Conservation (phyloP, 2,797 vertebrate species). For the Notolepis coatsorum region DNA sequence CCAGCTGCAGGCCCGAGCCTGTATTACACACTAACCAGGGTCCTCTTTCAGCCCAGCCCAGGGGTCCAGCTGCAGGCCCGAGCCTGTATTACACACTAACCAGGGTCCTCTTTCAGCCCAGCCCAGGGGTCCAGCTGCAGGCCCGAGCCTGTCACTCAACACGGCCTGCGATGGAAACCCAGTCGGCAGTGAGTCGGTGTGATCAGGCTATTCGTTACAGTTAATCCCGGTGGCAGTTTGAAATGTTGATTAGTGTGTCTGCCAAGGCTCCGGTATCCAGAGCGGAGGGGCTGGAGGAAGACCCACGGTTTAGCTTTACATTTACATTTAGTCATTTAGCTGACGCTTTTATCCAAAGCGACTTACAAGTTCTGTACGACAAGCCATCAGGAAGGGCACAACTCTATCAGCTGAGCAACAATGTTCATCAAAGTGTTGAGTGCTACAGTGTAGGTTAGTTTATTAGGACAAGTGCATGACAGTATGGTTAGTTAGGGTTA, state of each 20-base stretch:
- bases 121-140: conserved; percentile 19
- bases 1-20: no score
- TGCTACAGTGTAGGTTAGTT: no score
- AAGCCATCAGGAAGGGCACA: background rate
- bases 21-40: no score
- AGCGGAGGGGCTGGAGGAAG: background rate
- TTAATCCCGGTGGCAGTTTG: conserved; percentile 36
- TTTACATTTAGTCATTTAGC: conserved; percentile 1
- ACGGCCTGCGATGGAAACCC: conserved; percentile 35
- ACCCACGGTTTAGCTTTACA: background rate
- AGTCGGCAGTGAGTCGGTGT: no score
- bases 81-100: conserved; percentile 38
- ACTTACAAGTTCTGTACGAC: background rate
- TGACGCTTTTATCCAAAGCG: no score
- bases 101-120: conserved; percentile 63
- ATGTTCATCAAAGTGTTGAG: no score
- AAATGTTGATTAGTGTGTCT: conserved; percentile 24
- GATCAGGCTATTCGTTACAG: no score
- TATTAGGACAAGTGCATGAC: no score
- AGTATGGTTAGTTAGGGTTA: no score
- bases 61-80: no score
- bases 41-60: conserved; percentile 34
- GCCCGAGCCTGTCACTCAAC: conserved; percentile 32
- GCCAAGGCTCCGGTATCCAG: background rate
- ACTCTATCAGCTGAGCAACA: no score